A percentile compares a stretch with the other conserved stretches of the same genome.
Evolutionary conservation across 2,888 invertebrate genomes (phyloP).

Genomic region (Azorinus chamasolen): DNA sequence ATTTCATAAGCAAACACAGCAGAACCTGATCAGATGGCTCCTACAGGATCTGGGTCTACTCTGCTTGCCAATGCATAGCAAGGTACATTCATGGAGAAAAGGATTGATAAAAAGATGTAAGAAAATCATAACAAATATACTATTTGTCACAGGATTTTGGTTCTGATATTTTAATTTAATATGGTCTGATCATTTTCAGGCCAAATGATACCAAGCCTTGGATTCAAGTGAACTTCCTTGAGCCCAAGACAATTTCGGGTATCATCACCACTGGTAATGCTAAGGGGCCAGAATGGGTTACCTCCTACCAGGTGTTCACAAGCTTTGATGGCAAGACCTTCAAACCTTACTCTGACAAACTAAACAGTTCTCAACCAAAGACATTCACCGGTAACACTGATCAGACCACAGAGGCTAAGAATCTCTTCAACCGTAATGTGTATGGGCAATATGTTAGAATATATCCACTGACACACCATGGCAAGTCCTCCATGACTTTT

Average conservation of each 20-base stretch:
- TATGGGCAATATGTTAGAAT: conserved; percentile 72
- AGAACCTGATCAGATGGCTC: no score
- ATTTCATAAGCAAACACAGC: no score
- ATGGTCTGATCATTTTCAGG: conserved; percentile 54
- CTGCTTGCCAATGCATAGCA: no score
- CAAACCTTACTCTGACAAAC: conserved; percentile 68
- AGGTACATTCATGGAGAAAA: no score
- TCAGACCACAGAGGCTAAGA: conserved; percentile 58
- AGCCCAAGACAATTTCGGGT: conserved; percentile 75
- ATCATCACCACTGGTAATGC: conserved; percentile 68
- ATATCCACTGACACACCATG: conserved; percentile 71
- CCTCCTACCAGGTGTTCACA: conserved; percentile 67
- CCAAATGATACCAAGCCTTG: conserved; percentile 69
- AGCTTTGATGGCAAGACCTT: conserved; percentile 74
- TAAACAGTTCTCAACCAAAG: conserved; percentile 51
- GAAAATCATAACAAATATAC: no score
- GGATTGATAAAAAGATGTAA: no score
- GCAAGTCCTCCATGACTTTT: conserved; percentile 71
- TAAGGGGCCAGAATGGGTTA: conserved; percentile 65
- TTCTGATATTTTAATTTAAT: no score
- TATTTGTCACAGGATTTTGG: no score
- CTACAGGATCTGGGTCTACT: no score
- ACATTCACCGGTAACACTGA: conserved; percentile 72
- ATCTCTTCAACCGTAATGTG: conserved; percentile 73
- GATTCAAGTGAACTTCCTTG: conserved; percentile 78